These are phyloP conservation scores for Paraplagusia blochii DNA, from an alignment of 2,113 vertebrate species.

Conservation along the genomic window DNA sequence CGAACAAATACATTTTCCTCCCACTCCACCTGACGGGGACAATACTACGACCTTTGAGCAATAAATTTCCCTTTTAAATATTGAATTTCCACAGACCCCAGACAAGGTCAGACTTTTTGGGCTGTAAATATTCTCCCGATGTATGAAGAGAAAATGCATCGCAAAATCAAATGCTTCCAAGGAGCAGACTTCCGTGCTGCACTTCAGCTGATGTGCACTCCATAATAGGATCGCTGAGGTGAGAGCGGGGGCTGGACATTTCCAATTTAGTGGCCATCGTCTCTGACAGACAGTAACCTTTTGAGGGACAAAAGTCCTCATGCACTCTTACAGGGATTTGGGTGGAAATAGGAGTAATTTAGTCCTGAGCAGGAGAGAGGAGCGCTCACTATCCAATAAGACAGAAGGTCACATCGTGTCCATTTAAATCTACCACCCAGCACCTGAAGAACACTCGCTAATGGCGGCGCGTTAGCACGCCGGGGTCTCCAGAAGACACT, in stretches of 20 bases:
- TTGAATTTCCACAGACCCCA: constrained; percentile 27
- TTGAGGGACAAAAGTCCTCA: constrained; percentile 56
- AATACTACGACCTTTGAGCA: constrained; percentile 32
- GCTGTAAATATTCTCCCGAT: constrained; percentile 23
- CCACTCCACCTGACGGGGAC: constrained; percentile 33
- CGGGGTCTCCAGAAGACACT: constrained; percentile 18
- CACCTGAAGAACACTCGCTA: constrained; percentile 20
- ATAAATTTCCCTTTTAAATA: constrained; percentile 46
- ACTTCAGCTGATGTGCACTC: constrained; percentile 45
- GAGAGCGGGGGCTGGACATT: constrained; percentile 47
- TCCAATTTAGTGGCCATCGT: constrained; percentile 63
- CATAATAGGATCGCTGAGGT: constrained; percentile 49
- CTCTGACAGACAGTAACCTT: constrained; percentile 64
- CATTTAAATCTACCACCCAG: constrained; percentile 37
- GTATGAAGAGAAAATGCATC: constrained; percentile 48
- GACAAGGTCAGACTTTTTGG: constrained; percentile 56
- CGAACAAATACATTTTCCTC: constrained; percentile 40
- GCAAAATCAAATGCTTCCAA: constrained; percentile 33
- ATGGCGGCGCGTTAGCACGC: constrained; percentile 28
- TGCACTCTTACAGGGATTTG: constrained; percentile 52
- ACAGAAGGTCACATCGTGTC: constrained; percentile 50
- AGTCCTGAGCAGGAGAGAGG: constrained; percentile 45
- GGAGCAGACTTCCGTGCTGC: constrained; percentile 34
- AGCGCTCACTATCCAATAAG: constrained; percentile 55
- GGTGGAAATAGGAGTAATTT: constrained; percentile 57